Base-by-base conservation (phyloP, 2,888 invertebrate species). In the Cheilosia vulpina region DNA sequence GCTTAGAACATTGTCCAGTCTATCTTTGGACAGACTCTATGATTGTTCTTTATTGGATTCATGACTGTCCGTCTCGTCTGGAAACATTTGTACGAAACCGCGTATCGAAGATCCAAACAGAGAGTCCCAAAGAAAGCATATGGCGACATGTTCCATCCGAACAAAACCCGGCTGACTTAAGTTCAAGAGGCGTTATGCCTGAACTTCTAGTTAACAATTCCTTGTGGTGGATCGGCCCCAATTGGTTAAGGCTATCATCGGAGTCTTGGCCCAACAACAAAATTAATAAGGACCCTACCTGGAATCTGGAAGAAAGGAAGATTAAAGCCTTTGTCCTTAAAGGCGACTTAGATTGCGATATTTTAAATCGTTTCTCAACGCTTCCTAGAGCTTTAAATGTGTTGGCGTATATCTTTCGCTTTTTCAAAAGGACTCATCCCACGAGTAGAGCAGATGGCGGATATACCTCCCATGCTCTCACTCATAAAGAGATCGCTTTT, bases 71-170 rank as follows among this genome's bases (percentile, higher is more conserved):
- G 0, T 50, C 41, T 24, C 38, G 24, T 1, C n/a, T 72, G 9
- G 62, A 62, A 72, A 72, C 62, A 1, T 72, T 72, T 5, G 43
- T 53, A 0, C 19, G 53, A 53, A 63, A 73, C 21, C 1, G 62
- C 3, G 52, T 60, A 1, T 60, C 50, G 1, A 47, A 71, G n/a
- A 13, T 71, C 1, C 47, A 71, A 71, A 58, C 69, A 5, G 58
- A 71, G 4, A 17, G 38, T 41, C 41, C 60, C 21, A 24, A 50
- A 24, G 13, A 9, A 11, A 50, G 19, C 3, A 17, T 72, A 9
- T 87, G 87, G 79, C 27, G 11, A 52, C 85, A 87, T 63, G 85
- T 88, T 6, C 52, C 43, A 0, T 80, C 87, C 0, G 52, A 81
- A 24, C 6, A 63, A 0, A 87, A 87, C 7, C 31, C 31, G 31